Evolutionary conservation across 92 coral and sea anemone species (phyloP), one percentile per base, ranked within the genome.

Genomic region (Diadumene lineata): DNA sequence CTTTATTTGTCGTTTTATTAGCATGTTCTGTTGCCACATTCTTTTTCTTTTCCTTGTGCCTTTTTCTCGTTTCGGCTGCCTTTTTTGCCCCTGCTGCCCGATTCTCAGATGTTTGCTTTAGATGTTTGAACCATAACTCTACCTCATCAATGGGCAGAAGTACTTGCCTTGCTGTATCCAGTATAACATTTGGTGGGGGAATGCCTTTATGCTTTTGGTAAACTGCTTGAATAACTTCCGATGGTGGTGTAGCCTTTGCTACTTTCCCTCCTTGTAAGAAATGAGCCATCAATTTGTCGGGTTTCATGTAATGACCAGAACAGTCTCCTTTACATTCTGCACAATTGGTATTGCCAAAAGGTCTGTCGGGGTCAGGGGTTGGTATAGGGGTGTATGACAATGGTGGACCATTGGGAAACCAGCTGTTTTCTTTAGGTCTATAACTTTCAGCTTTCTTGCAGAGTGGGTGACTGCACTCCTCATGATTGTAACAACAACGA

Each of bases 391-490:
- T 56, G 50, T 66, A 67, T 34, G 76, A 11, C 51, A 74, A 62
- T 24, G 86, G 86, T 51, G 72, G 86, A 33, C 86, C 86, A 73
- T 73, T 66, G 15, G 76, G 69, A 43, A 33, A 81, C 81, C 86
- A 75, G 53, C 48, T 48, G 57, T 33, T 60, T 28, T 69, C 78
- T 68, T 50, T 26, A 60, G 70, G 65, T 58, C 72, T 70, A 55
- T 71, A 34, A 4, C 48, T n/a, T n/a, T n/a, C n/a, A 0, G 43
- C 74, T 32, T 33, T 65, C 48, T 65, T 31, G 51, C 87, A 83
- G 13, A 64, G 31, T 50, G 76, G 73, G 67, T 77, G 87, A 50
- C 56, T 64, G 29, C 87, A 83, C 33, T 69, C 66, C n/a, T n/a
- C 48, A 32, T 34, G 33, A 18, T 63, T n/a, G 46, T 77, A 83